Conservation (phyloP, 1,140 invertebrate genomes). For the Drosophila lacteicornis region DNA sequence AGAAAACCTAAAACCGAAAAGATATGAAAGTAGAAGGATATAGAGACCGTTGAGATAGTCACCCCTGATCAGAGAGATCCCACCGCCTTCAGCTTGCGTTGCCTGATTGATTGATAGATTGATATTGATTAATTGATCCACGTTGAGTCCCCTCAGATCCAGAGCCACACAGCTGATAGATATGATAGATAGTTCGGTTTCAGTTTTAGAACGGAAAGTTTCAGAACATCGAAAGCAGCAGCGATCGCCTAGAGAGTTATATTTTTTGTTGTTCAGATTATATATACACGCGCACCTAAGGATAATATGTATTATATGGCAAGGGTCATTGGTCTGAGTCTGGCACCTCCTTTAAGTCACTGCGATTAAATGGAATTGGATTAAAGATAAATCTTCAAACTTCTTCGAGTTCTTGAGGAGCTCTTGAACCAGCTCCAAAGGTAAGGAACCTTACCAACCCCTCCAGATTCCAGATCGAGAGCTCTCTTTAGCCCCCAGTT, state of each 20-base stretch:
- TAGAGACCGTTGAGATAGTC: conserved; percentile 35
- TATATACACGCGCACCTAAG: conserved; percentile 24
- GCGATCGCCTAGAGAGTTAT: conserved; percentile 43
- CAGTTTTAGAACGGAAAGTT: conserved; percentile 59
- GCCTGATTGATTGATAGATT: conserved; percentile 46
- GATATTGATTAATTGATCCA: conserved; percentile 16
- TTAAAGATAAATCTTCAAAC: background rate
- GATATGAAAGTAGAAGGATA: conserved; percentile 16
- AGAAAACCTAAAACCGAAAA: conserved; percentile 10
- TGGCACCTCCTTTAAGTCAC: too few relatives aligned
- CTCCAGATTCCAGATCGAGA: conserved; percentile 13
- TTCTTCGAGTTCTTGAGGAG: background rate
- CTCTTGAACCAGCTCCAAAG: background rate
- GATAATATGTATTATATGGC: conserved; percentile 2
- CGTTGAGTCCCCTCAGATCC: conserved; percentile 32
- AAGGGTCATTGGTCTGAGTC: conserved; percentile 29
- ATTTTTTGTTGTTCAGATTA: conserved; percentile 31
- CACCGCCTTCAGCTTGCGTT: conserved; percentile 63
- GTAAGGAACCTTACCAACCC: background rate
- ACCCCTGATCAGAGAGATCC: conserved; percentile 56
- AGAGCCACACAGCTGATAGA: conserved; percentile 46
- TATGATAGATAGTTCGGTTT: conserved; percentile 72
- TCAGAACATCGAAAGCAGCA: conserved; percentile 55
- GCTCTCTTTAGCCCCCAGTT: conserved; percentile 40
- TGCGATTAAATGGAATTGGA: conserved; percentile 19